Base-by-base conservation (phyloP, 2,888 invertebrate genomes). In the Phasia obesa region DNA sequence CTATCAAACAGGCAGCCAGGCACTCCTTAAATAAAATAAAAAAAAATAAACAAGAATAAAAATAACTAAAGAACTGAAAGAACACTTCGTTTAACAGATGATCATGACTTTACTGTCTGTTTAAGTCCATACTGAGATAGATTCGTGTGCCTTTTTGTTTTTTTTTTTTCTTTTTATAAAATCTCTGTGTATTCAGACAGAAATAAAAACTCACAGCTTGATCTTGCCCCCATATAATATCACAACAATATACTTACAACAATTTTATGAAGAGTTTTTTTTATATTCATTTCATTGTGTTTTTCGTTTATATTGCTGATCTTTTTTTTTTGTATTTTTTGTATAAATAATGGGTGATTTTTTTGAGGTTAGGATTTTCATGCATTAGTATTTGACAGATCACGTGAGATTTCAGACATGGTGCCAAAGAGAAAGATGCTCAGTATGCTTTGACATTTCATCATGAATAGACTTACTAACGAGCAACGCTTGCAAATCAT, bases 141-240 rank as follows among this genome's bases (percentile, higher is more conserved):
- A 69, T 55, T 55, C 69, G 53, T 69, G 53, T 77, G 77, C 60
- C 53, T 62, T 35, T 35, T 27, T 59, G 59, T 76, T 67, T 60
- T 49, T 17, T 35, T 19, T 67, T 57, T 25, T 19, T 55, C 13
- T 42, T 21, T 51, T 42, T 19, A 53, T 70, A 25, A 76, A 76
- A 76, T 76, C 60, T 76, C 60, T 76, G 42, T 44, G 51, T 59
- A 49, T 76, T 69, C 69, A 69, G 51, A 60, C 53, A 60, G 38
- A 49, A 25, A 57, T 19, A 21, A 67, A 49, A 60, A 76, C 59
- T 60, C n/a, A n/a, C 44, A 51, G 73, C 73, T 79, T 79, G 79
- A 79, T 79, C 79, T 79, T 79, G 73, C 79, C 79, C 79, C 79
- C 59, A 77, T 79, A 79, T 73, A 77, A 70, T 55, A 70, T 70